Evolutionary conservation across 2,888 invertebrate species (phyloP).

Genomic region (Nephrotoma guestfalica): DNA sequence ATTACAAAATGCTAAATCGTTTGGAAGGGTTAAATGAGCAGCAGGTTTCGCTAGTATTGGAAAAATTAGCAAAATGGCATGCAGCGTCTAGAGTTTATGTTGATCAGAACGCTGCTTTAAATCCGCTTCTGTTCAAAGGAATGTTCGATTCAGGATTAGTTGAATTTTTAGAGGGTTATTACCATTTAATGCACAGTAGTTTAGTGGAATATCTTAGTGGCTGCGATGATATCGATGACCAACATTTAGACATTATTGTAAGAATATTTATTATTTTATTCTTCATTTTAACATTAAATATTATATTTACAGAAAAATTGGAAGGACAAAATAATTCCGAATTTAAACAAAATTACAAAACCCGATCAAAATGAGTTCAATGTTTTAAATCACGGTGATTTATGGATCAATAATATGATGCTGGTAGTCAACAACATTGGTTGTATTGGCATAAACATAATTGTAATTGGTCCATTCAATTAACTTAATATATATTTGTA

Average conservation of each 20-base stretch:
- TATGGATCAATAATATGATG: constrained; percentile 36
- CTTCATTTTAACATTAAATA: not conserved
- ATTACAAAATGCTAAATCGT: not conserved
- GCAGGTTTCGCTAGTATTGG: not conserved
- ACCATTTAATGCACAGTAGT: not conserved
- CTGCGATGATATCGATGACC: not conserved
- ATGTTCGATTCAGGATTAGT: not conserved
- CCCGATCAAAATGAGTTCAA: constrained; percentile 22
- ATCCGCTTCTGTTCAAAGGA: not conserved
- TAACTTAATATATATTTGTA: constrained; percentile 7
- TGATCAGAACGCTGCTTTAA: not conserved
- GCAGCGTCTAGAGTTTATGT: not conserved
- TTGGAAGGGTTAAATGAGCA: not conserved
- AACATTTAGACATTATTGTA: not conserved
- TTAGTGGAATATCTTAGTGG: not conserved
- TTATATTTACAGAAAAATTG: not conserved
- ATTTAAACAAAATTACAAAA: not conserved
- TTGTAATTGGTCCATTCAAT: not conserved
- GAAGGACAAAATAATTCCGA: not conserved
- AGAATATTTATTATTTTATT: not conserved
- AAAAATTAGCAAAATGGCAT: not conserved
- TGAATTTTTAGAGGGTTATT: not conserved
- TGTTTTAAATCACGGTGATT: constrained; percentile 35
- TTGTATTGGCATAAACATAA: not conserved
- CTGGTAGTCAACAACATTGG: constrained; percentile 21